phyloP scores from a whole-genome alignment of 2,797 vertebrate species.

The Oryzias sinensis region DNA sequence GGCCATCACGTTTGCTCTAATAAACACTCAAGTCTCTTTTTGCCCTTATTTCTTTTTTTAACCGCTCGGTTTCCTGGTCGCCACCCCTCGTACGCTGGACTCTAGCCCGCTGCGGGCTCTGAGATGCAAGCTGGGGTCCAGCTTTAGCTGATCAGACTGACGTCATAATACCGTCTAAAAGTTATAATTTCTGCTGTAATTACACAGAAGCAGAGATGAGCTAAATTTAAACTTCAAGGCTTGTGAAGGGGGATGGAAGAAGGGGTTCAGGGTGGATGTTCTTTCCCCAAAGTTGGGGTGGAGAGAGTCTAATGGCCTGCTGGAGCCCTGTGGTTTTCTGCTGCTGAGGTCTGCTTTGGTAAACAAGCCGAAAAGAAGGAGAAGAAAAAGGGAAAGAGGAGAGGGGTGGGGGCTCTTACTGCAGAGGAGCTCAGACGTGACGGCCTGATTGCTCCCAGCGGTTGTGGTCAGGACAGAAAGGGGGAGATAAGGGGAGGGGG shows the following conservation, averaged over 20 bases:
- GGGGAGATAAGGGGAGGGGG: conserved; percentile 7
- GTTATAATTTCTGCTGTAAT: conserved; percentile 80
- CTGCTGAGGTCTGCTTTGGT: conserved; percentile 51
- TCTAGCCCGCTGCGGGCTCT: conserved; percentile 40
- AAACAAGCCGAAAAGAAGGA: conserved; percentile 60
- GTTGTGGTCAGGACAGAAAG: conserved; percentile 64
- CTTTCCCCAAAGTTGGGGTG: conserved; percentile 36
- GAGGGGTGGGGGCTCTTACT: conserved; percentile 41
- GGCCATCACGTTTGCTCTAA: conserved; percentile 62
- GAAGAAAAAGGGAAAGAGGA: conserved; percentile 33
- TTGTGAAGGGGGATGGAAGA: conserved; percentile 19
- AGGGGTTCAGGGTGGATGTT: conserved; percentile 29
- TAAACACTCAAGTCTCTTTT: conserved; percentile 44
- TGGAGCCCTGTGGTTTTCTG: conserved; percentile 68
- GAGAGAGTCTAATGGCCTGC: conserved; percentile 37
- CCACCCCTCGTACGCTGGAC: conserved; percentile 56
- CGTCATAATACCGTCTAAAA: conserved; percentile 58
- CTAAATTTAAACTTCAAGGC: conserved; percentile 71
- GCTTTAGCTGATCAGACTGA: conserved; percentile 50
- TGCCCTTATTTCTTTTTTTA: conserved; percentile 7
- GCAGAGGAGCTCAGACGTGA: conserved; percentile 68
- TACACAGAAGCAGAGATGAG: conserved; percentile 65
- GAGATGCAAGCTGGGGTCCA: conserved; percentile 27
- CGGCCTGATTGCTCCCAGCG: conserved; percentile 72
- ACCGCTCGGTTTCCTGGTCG: conserved; percentile 31